Percentiles rank a stretch among this genome's conserved stretches.
These are phyloP conservation scores for Prenolepis imparis DNA, from an alignment of 2,888 invertebrate species.

Conservation along the genomic window DNA sequence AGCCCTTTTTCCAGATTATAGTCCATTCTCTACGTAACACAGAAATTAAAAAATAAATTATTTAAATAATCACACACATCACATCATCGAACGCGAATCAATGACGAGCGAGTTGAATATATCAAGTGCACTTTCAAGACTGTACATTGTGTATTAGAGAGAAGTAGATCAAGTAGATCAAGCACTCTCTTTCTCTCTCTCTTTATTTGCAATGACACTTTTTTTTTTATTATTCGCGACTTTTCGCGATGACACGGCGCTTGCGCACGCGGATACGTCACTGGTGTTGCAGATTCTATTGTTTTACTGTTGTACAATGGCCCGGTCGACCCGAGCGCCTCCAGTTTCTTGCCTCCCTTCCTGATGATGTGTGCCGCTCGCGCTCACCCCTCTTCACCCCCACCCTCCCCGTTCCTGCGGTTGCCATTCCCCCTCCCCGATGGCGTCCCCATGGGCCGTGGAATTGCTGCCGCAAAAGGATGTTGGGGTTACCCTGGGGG, in stretches of 20 bases:
- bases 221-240: background rate
- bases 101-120: background rate
- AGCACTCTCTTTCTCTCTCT: background rate
- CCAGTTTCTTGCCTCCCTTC: slow-evolving; percentile 74
- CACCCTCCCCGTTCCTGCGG: slow-evolving; percentile 64
- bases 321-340: slow-evolving; percentile 81
- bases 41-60: background rate
- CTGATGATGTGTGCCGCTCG: slow-evolving; percentile 70
- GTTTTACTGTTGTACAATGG: slow-evolving; percentile 84
- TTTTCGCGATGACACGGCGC: slow-evolving; percentile 27
- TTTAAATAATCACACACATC: slow-evolving; percentile 5
- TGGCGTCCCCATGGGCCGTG: slow-evolving; percentile 72
- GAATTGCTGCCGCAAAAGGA: slow-evolving; percentile 88
- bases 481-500: slow-evolving; percentile 92
- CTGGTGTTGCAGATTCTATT: slow-evolving; percentile 82
- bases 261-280: slow-evolving; percentile 63
- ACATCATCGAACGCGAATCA: background rate
- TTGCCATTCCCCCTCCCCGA: slow-evolving; percentile 45
- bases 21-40: background rate
- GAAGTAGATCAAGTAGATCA: slow-evolving; percentile 29
- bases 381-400: slow-evolving; percentile 62
- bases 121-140: background rate
- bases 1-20: background rate
- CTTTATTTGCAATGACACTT: slow-evolving; percentile 11
- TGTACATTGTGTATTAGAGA: background rate